phyloP scores from a whole-genome alignment of 2,797 vertebrate species.

The Coccyzus lansbergi region DNA sequence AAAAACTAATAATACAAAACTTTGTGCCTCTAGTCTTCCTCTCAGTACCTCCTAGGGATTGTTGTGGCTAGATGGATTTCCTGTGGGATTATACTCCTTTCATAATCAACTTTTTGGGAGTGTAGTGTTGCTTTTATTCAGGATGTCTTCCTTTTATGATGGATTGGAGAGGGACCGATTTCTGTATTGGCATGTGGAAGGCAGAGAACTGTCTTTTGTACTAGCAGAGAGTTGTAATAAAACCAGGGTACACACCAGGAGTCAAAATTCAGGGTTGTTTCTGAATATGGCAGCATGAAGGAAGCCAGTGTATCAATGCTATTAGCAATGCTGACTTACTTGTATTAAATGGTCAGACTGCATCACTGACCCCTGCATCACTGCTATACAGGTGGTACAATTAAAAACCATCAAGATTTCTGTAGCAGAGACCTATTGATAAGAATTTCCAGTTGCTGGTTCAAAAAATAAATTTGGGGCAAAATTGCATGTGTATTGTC shows the following conservation, averaged over 20 bases:
- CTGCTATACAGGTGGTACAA: not conserved
- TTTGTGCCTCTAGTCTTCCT: not conserved
- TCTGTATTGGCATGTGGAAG: not conserved
- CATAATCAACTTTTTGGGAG: not conserved
- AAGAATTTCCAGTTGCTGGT: not conserved
- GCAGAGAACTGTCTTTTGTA: not conserved
- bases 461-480: not conserved
- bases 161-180: not conserved
- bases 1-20: not conserved
- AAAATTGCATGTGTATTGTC: not conserved
- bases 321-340: not conserved
- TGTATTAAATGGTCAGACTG: not conserved
- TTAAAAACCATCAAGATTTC: not conserved
- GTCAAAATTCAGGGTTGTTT: not conserved
- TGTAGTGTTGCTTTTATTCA: not conserved
- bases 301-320: accelerated
- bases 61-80: not conserved
- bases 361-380: not conserved
- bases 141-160: not conserved
- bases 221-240: not conserved
- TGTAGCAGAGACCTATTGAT: not conserved
- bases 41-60: not conserved
- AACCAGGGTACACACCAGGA: not conserved
- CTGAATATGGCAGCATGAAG: not conserved
- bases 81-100: not conserved